Conservation (phyloP, 2,888 invertebrate species). For the Tiliacea aurago region DNA sequence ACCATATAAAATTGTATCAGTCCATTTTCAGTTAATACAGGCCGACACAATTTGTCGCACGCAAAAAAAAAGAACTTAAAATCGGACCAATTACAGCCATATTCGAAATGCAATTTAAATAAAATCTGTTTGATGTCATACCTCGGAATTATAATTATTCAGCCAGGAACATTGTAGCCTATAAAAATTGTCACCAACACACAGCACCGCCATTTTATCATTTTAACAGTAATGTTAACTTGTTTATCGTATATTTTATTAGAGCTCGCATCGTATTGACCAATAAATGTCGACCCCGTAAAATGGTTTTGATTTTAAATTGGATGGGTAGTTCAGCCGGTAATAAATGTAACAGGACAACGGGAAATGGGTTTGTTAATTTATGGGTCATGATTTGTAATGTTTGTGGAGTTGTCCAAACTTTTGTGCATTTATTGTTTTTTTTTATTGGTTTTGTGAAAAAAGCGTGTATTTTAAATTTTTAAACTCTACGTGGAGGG, state of each 20-base stretch:
- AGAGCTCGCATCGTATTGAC: conserved; percentile 72
- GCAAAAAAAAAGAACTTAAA: conserved; percentile 20
- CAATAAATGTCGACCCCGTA: conserved; percentile 77
- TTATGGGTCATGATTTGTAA: conserved; percentile 42
- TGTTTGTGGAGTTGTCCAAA: conserved; percentile 22
- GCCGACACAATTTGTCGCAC: conserved; percentile 5
- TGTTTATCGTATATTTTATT: conserved; percentile 82
- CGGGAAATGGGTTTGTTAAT: conserved; percentile 47
- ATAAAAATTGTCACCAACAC: conserved; percentile 64
- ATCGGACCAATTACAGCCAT: conserved; percentile 21
- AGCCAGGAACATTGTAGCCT: conserved; percentile 19
- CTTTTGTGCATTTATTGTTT: neutral
- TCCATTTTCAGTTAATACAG: conserved; percentile 18
- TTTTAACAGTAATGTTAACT: conserved; percentile 71
- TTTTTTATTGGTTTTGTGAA: no score
- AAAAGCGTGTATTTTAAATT: no score
- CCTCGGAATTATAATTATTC: conserved; percentile 29
- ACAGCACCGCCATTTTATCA: conserved; percentile 74
- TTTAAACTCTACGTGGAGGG: no score
- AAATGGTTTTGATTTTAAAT: conserved; percentile 72
- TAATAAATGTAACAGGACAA: conserved; percentile 61
- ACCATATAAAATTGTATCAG: conserved; percentile 8
- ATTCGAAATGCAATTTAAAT: conserved; percentile 47
- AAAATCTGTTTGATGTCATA: conserved; percentile 53
- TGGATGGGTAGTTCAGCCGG: conserved; percentile 63